Base-by-base conservation (phyloP, 2,113 vertebrate genomes). In the Thymallus thymallus region DNA sequence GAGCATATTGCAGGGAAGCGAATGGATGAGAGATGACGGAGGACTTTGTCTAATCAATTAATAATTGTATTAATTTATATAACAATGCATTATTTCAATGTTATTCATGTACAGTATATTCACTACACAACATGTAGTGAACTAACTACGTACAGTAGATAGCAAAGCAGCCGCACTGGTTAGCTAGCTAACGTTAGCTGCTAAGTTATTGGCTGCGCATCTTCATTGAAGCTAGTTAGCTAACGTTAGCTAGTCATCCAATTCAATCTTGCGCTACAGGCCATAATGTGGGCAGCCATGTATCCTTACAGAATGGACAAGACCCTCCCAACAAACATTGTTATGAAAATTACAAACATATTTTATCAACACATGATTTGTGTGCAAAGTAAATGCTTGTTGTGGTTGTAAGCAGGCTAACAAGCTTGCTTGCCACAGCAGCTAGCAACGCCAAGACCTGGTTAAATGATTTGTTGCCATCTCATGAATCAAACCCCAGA, bases 1-100 rank as follows among this genome's bases (percentile, higher is more conserved):
- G 69, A 64, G 81, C 83, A 26, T 58, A 74, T 75, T 80, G 84
- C 76, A 72, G 72, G 22, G 32, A 67, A 71, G 32, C 26, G 71
- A 60, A 66, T 67, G 32, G 51, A 73, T 45, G 71, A 62, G 69
- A 74, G 80, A 56, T 29, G 64, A 67, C 48, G 32, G 35, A 35
- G 48, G 72, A 55, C 45, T 23, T 45, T 60, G 56, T 60, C n/a
- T 55, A 55, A 55, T 55, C n/a, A 22, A 60, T 60, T 22, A n/a
- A 23, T 60, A 0, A 6, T 60, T 16, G 1, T 4, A 20, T 20
- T 10, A 6, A 7, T n/a, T 22, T 18, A 26, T 16, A 29, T 64
- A 30, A 16, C 30, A 9, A 30, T n/a, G 9, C 30, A 22, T 66
- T 35, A 35, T 7, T 16, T 9, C n/a, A 60, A 4, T 24, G 29